Conservation (phyloP, 2,113 vertebrate genomes). For the Sciurus niger region DNA sequence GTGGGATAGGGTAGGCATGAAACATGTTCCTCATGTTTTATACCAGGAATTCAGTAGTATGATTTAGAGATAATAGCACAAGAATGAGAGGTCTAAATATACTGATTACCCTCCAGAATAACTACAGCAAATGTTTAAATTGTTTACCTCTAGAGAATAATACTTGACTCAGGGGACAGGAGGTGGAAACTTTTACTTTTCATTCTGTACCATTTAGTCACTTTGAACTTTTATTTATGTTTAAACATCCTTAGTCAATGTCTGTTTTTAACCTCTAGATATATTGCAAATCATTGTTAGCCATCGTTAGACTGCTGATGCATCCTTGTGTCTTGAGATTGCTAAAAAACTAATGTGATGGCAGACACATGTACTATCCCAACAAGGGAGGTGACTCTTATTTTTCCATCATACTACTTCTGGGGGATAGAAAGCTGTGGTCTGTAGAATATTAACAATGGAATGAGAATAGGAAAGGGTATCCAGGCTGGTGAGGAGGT, state of each 20-base stretch:
- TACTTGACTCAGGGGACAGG: background rate
- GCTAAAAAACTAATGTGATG: background rate
- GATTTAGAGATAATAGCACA: background rate
- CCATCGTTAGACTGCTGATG: background rate
- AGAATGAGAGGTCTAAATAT: background rate
- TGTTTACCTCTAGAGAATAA: background rate
- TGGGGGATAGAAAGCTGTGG: background rate
- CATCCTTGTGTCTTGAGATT: slow-evolving; percentile 16
- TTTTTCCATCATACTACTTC: background rate
- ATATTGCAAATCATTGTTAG: background rate
- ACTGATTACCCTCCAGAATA: background rate
- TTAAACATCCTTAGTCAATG: background rate
- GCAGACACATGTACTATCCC: background rate
- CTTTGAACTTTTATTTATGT: background rate
- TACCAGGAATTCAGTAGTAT: background rate
- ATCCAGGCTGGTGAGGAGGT: background rate
- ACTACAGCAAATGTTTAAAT: background rate
- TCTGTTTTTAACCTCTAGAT: slow-evolving; percentile 30
- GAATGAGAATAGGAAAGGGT: background rate
- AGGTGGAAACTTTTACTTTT: background rate
- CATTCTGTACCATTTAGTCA: slow-evolving; percentile 19
- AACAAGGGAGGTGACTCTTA: background rate
- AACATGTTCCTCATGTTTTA: slow-evolving; percentile 13
- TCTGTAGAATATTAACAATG: background rate
- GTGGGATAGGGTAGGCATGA: background rate